Percentiles rank a stretch among this genome's conserved stretches.
Evolutionary conservation across 1,140 invertebrate species (phyloP).

Genomic region (Diuraphis noxia): DNA sequence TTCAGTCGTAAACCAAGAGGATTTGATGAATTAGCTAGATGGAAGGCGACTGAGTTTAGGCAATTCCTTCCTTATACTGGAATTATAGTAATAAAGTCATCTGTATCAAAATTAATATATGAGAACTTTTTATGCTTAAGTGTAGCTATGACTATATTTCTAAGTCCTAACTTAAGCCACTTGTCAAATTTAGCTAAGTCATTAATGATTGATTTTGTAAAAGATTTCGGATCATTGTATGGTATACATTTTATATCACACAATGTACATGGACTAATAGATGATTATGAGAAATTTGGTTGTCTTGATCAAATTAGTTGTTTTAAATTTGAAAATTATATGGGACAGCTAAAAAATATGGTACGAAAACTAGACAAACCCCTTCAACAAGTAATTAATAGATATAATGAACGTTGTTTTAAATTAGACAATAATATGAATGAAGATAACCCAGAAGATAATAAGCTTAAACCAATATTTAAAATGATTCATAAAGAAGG

Average conservation of each 20-base stretch:
- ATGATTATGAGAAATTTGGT: conserved; percentile 61
- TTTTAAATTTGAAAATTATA: conserved; percentile 27
- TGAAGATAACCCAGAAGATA: too few species aligned
- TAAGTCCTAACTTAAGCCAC: conserved; percentile 39
- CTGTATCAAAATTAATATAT: neutral
- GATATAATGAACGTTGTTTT: neutral
- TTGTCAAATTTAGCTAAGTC: conserved; percentile 52
- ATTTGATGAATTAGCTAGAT: neutral
- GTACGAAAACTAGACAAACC: neutral
- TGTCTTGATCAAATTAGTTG: conserved; percentile 58
- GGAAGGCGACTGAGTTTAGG: conserved; percentile 59
- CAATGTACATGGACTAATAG: conserved; percentile 58
- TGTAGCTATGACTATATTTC: conserved; percentile 59
- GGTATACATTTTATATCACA: conserved; percentile 57
- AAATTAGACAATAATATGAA: neutral
- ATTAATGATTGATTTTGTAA: conserved; percentile 56
- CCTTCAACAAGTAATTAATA: neutral
- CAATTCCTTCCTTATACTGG: conserved; percentile 61
- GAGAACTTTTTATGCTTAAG: conserved; percentile 60
- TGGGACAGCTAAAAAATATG: neutral
- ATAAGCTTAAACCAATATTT: neutral
- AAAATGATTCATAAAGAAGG: neutral
- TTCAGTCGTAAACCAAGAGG: neutral
- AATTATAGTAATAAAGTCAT: conserved; percentile 57
- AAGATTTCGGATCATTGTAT: conserved; percentile 56